Conservation (phyloP, 1,140 invertebrate genomes). For the Camponotus vicinus region DNA sequence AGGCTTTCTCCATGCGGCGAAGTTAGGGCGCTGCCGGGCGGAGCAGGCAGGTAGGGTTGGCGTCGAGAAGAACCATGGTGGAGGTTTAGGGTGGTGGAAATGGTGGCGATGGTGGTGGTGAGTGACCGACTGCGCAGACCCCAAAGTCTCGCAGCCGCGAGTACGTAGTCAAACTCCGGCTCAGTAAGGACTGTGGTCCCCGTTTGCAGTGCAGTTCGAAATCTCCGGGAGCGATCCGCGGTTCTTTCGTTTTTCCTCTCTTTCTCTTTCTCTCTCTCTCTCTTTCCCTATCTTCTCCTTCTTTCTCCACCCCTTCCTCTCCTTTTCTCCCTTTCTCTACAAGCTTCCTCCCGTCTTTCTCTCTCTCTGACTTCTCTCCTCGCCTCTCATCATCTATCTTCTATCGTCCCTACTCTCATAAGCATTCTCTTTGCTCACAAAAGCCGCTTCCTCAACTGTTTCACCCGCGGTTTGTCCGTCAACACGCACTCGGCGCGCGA, state of each 20-base stretch:
- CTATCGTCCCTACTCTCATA: slow-evolving; percentile 39
- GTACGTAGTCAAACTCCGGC: slow-evolving; percentile 79
- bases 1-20: slow-evolving; percentile 49
- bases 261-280: slow-evolving; percentile 60
- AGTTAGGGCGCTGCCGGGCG: slow-evolving; percentile 76
- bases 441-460: slow-evolving; percentile 60
- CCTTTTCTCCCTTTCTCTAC: slow-evolving; percentile 58
- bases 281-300: slow-evolving; percentile 54
- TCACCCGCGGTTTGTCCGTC: slow-evolving; percentile 10
- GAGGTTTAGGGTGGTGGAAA: slow-evolving; percentile 75
- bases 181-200: slow-evolving; percentile 83
- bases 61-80: slow-evolving; percentile 74
- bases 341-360: slow-evolving; percentile 25
- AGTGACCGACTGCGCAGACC: slow-evolving; percentile 81
- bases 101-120: slow-evolving; percentile 51
- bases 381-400: not conserved
- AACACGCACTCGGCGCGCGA: slow-evolving; percentile 11
- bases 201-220: slow-evolving; percentile 81
- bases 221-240: slow-evolving; percentile 76
- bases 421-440: slow-evolving; percentile 34
- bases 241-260: slow-evolving; percentile 73
- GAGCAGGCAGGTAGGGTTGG: slow-evolving; percentile 70
- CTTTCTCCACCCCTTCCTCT: slow-evolving; percentile 31
- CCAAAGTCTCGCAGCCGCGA: slow-evolving; percentile 79
- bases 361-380: slow-evolving; percentile 30